Percentiles rank a stretch among this genome's conserved stretches.
phyloP scores from a whole-genome alignment of 2,888 invertebrate genomes.

The Cryptus armator region DNA sequence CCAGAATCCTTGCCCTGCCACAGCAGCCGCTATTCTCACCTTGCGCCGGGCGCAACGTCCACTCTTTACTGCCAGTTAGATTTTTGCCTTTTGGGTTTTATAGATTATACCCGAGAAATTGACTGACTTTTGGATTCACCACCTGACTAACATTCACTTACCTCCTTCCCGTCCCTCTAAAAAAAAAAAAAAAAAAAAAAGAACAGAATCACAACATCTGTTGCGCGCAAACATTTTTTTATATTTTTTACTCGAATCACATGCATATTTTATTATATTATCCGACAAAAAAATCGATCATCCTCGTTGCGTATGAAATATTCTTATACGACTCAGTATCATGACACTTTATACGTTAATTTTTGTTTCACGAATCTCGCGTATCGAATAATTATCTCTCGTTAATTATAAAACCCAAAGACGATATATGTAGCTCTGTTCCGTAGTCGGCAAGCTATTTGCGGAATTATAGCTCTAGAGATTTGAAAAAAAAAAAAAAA shows the following conservation, averaged over 20 bases:
- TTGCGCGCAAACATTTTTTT: slow-evolving; percentile 51
- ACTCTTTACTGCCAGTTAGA: slow-evolving; percentile 84
- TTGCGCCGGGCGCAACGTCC: slow-evolving; percentile 85
- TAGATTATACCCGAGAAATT: slow-evolving; percentile 68
- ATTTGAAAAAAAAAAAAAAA: slow-evolving; percentile 43
- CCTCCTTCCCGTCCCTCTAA: slow-evolving; percentile 17
- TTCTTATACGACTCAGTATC: neutral
- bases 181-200: slow-evolving; percentile 9
- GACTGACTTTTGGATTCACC: slow-evolving; percentile 53
- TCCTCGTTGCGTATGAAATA: neutral
- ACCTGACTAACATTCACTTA: slow-evolving; percentile 36
- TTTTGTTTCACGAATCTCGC: slow-evolving; percentile 40
- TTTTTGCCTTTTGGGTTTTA: slow-evolving; percentile 81
- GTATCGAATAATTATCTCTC: slow-evolving; percentile 62
- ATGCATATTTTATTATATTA: slow-evolving; percentile 37
- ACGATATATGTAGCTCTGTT: slow-evolving; percentile 74
- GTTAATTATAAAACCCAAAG: slow-evolving; percentile 80
- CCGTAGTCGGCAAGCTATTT: slow-evolving; percentile 80
- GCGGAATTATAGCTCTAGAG: slow-evolving; percentile 71
- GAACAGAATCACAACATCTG: slow-evolving; percentile 34
- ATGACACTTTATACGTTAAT: slow-evolving; percentile 42
- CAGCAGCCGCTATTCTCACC: slow-evolving; percentile 80
- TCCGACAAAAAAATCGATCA: slow-evolving; percentile 34
- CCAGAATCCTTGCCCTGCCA: slow-evolving; percentile 76
- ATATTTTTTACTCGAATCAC: neutral